These are phyloP conservation scores for Lacanobia oleracea DNA, from an alignment of 2,888 invertebrate species.

Conservation along the genomic window DNA sequence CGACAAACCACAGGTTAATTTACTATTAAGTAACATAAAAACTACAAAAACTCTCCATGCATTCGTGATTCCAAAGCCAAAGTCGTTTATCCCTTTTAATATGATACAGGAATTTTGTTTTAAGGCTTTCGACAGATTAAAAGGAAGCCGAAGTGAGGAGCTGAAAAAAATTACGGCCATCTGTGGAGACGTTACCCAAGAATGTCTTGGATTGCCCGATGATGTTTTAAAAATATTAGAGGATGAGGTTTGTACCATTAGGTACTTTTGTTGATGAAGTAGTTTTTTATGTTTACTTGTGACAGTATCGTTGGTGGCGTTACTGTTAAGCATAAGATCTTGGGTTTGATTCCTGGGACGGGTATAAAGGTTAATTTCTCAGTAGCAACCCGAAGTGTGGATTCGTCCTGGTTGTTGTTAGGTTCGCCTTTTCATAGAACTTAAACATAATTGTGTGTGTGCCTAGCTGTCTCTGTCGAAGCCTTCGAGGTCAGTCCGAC, in stretches of 20 bases:
- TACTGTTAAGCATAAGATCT: neutral
- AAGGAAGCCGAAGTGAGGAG: conserved; percentile 49
- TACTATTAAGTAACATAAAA: no score
- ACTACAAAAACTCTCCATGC: no score
- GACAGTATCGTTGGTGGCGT: neutral
- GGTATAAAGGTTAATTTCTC: neutral
- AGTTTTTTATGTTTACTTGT: neutral
- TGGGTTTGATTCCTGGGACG: neutral
- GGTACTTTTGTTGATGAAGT: neutral
- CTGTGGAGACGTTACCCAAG: conserved; percentile 60
- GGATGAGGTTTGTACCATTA: conserved; percentile 60
- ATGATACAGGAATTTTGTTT: conserved; percentile 21
- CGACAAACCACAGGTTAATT: no score
- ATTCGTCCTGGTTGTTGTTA: no score
- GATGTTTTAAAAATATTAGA: conserved; percentile 56
- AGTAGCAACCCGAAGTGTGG: no score
- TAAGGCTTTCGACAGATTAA: conserved; percentile 69
- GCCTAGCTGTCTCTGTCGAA: no score
- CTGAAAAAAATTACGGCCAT: conserved; percentile 68
- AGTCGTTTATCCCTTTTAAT: no score
- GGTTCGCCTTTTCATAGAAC: no score
- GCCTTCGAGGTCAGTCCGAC: no score
- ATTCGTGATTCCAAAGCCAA: no score
- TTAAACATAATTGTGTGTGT: no score
- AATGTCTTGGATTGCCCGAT: conserved; percentile 63